Percentiles rank a stretch among this genome's conserved stretches.
phyloP scores from a whole-genome alignment of 2,888 invertebrate species.

The Macaria liturata region DNA sequence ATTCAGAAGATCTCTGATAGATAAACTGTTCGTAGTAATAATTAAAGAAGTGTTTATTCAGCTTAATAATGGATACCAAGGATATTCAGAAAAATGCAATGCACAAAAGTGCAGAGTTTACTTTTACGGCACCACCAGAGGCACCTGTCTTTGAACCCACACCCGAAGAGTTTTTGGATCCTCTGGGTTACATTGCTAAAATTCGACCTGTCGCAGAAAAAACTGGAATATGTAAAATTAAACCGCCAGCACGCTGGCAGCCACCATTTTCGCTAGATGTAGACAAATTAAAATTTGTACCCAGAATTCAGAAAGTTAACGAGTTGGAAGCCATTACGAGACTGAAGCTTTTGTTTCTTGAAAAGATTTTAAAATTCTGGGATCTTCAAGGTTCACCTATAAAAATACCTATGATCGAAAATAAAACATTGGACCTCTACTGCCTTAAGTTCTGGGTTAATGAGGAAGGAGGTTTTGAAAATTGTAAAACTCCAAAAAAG shows the following conservation, averaged over 20 bases:
- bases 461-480: conserved; percentile 84
- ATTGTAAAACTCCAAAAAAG: conserved; percentile 84
- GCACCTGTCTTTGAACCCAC: conserved; percentile 89
- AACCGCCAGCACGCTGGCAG: conserved; percentile 89
- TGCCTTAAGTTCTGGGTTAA: conserved; percentile 85
- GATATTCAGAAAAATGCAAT: conserved; percentile 80
- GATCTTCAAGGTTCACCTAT: conserved; percentile 86
- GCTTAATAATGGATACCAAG: conserved; percentile 67
- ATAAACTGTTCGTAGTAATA: not conserved
- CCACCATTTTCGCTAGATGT: conserved; percentile 91
- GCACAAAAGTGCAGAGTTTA: conserved; percentile 78
- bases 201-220: conserved; percentile 88
- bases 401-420: conserved; percentile 87
- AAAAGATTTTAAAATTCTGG: conserved; percentile 89
- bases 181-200: conserved; percentile 88
- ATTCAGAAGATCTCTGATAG: conserved; percentile 8
- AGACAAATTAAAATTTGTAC: conserved; percentile 82
- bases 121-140: conserved; percentile 82
- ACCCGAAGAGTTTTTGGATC: conserved; percentile 88
- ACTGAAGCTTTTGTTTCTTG: conserved; percentile 88
- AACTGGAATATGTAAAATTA: conserved; percentile 90
- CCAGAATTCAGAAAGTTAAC: conserved; percentile 80
- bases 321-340: conserved; percentile 87
- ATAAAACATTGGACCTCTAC: conserved; percentile 87
- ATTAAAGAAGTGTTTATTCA: conserved; percentile 8